Base-by-base conservation (phyloP, 2,888 invertebrate species). In the Anagyrus pseudococci region DNA sequence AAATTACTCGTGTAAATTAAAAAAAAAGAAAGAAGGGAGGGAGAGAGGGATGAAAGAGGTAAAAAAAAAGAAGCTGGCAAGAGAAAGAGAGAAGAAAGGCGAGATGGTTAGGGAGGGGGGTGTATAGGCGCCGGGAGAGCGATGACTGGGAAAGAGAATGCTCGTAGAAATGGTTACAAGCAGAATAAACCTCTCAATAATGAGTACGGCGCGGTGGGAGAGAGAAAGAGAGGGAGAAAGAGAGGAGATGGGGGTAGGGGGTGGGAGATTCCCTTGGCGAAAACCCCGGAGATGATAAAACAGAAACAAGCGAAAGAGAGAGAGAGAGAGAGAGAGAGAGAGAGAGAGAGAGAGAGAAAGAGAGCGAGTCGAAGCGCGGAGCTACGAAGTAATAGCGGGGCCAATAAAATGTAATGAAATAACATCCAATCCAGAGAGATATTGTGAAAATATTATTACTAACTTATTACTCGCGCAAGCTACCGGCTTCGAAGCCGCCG, bases 401-500 rank as follows among this genome's bases (percentile, higher is more conserved):
- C 75, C 75, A 77, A 77, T 77, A 75, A 77, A 77, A 77, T 77
- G 75, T 77, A 77, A 77, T 77, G 77, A 76, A 77, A 77, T 77
- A 77, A 78, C 75, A 75, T 77, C 75, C 77, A 77, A 77, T 77
- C 75, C 77, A 71, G 74, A 72, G 77, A 75, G 77, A 77, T 77
- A 77, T 78, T 79, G 75, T 76, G 77, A 79, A 78, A 80, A 80
- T 80, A 79, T 79, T 80, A 79, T 79, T 77, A 75, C 78, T 78
- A 80, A 80, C 77, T 80, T 78, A 78, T 78, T 77, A 76, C 75
- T 75, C 71, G 74, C 66, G 29, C 29, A 29, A n/a, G n/a, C n/a
- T n/a, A n/a, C n/a, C n/a, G n/a, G n/a, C n/a, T n/a, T 67, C 72
- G 50, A 23, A 55, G 46, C 17, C 33, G 61, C 60, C 57, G 41